Evolutionary conservation across 2,113 vertebrate species (phyloP).

Genomic region (Orthonyx spaldingii): DNA sequence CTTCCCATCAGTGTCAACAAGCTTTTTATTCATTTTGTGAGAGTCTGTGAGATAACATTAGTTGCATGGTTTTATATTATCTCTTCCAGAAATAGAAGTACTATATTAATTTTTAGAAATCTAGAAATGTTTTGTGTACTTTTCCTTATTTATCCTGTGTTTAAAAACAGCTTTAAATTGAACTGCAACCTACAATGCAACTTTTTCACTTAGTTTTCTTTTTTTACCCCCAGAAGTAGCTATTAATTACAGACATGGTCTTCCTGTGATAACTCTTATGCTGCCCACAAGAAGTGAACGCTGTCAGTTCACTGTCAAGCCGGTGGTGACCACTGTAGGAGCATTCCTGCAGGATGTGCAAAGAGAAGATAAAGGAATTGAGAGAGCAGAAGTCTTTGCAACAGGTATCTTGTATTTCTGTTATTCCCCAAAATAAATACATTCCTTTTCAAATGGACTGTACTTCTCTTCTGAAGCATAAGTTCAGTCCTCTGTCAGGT

Average conservation of each 20-base stretch:
- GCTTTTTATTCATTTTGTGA: not conserved
- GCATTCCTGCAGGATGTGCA: conserved; percentile 81
- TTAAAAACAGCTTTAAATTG: not conserved
- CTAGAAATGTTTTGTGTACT: not conserved
- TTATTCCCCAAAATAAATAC: not conserved
- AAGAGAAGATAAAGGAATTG: conserved; percentile 83
- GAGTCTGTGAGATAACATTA: not conserved
- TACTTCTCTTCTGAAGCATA: not conserved
- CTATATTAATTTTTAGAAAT: not conserved
- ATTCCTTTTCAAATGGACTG: not conserved
- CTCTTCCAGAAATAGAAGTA: not conserved
- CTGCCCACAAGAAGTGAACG: conserved; percentile 87
- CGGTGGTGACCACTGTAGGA: conserved; percentile 79
- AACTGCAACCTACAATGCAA: not conserved
- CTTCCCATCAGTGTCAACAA: not conserved
- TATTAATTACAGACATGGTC: conserved; percentile 80
- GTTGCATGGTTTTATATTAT: not conserved
- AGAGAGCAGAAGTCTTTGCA: conserved; percentile 65
- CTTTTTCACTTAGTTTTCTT: not conserved
- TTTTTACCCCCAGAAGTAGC: conserved; percentile 67
- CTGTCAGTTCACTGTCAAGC: conserved; percentile 85
- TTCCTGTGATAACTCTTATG: conserved; percentile 81
- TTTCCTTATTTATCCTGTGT: not conserved
- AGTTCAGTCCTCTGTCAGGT: not conserved
- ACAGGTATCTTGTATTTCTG: conserved; percentile 64